These are phyloP conservation scores for Thysanoteuthis rhombus DNA, from an alignment of 2,888 invertebrate species.

Conservation along the genomic window DNA sequence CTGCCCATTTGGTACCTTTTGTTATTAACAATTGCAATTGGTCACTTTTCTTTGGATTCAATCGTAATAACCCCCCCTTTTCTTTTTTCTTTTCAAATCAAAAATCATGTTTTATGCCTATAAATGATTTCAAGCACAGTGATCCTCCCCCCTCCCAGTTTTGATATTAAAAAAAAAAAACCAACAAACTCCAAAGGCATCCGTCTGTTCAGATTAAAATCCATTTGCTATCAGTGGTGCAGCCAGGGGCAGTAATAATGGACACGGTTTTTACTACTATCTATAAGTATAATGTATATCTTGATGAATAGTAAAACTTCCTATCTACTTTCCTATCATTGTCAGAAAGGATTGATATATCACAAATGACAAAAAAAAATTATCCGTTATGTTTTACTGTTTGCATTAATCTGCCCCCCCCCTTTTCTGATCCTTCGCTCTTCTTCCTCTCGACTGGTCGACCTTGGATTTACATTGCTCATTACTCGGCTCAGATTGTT, in stretches of 20 bases:
- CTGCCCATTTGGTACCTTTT: neutral
- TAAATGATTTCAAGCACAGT: neutral
- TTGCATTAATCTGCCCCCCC: neutral
- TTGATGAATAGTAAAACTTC: neutral
- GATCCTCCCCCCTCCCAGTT: neutral
- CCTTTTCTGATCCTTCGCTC: neutral
- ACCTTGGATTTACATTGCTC: neutral
- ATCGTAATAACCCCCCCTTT: neutral
- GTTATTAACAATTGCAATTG: slow-evolving; percentile 12
- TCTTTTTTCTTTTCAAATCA: no score
- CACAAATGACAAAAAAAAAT: neutral
- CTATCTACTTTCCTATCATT: neutral
- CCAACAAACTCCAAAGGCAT: neutral
- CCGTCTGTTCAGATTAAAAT: neutral
- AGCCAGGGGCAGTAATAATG: slow-evolving; percentile 16
- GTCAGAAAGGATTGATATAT: neutral
- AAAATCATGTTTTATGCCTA: neutral
- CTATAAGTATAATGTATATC: neutral
- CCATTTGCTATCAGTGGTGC: slow-evolving; percentile 17
- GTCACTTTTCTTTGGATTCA: neutral
- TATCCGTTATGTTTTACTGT: neutral
- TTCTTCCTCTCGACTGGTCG: neutral
- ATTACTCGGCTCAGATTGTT: neutral
- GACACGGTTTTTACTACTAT: neutral
- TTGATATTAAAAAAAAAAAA: no score